Percentiles rank a stretch among this genome's conserved stretches.
phyloP scores from a whole-genome alignment of 2,797 vertebrate species.

The Cuniculus paca region DNA sequence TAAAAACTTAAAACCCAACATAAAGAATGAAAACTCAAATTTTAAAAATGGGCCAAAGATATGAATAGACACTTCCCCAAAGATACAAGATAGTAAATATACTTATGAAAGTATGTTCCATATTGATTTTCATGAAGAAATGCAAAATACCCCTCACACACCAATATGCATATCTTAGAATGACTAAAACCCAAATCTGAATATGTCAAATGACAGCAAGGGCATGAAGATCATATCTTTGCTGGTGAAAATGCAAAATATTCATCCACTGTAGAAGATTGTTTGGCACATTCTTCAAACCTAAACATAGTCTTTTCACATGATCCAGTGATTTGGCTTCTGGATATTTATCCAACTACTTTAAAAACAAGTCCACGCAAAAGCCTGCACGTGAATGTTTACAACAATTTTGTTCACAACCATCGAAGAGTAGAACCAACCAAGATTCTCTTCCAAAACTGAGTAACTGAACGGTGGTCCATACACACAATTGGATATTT shows the following conservation, averaged over 20 bases:
- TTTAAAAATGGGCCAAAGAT: neutral
- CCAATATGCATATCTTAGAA: neutral
- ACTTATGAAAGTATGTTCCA: neutral
- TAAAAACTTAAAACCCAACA: neutral
- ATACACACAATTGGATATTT: neutral
- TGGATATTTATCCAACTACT: constrained; percentile 12
- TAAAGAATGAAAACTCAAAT: neutral
- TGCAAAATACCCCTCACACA: neutral
- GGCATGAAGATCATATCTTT: neutral
- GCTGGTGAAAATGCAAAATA: neutral
- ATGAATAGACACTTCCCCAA: neutral
- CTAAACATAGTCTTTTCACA: neutral
- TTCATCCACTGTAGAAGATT: neutral
- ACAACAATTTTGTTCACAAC: constrained; percentile 7
- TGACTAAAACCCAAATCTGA: neutral
- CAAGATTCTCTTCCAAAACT: neutral
- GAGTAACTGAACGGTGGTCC: neutral
- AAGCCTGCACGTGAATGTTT: neutral
- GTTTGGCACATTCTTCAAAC: neutral
- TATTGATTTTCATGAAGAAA: neutral
- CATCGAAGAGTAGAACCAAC: neutral
- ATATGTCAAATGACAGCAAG: neutral
- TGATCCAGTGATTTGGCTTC: neutral
- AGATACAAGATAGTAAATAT: neutral
- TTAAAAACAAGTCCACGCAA: constrained; percentile 7